phyloP scores from a whole-genome alignment of 2,888 invertebrate genomes.

The Scaptomyza cyrtandrae region DNA sequence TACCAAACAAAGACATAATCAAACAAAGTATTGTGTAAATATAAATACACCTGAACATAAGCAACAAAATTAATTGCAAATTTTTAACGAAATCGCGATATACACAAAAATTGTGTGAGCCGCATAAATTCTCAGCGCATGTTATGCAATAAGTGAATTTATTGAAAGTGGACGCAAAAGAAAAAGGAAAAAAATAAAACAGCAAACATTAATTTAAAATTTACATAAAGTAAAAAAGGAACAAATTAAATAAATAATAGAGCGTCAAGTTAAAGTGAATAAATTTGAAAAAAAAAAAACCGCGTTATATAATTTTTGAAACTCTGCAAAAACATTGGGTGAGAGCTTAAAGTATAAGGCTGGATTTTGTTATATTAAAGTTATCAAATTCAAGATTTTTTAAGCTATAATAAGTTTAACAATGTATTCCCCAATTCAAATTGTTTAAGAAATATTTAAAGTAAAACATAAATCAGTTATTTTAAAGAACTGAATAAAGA shows the following conservation, averaged over 20 bases:
- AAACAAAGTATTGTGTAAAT: constrained; percentile 17
- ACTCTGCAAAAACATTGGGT: constrained; percentile 7
- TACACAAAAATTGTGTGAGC: constrained; percentile 66
- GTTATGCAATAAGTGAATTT: constrained; percentile 53
- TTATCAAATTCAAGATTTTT: too few relatives aligned
- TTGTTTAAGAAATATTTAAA: neutral
- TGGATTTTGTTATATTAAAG: constrained; percentile 2
- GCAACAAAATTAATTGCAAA: constrained; percentile 50
- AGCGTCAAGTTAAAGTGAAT: constrained; percentile 32
- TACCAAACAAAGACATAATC: neutral
- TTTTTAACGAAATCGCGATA: constrained; percentile 54
- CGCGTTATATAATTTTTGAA: constrained; percentile 27
- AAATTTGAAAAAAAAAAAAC: constrained; percentile 6
- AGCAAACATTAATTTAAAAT: constrained; percentile 6
- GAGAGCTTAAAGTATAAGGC: constrained; percentile 14
- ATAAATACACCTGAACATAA: constrained; percentile 18
- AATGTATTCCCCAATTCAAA: too few relatives aligned
- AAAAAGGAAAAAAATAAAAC: neutral
- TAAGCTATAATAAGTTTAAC: too few relatives aligned
- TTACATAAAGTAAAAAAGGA: constrained; percentile 15
- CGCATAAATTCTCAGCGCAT: constrained; percentile 68
- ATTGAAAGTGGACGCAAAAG: constrained; percentile 30
- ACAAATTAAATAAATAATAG: constrained; percentile 26
- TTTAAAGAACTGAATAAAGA: neutral
- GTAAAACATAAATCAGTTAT: neutral